Evolutionary conservation across 2,888 invertebrate species (phyloP), one percentile per base, ranked within the genome.

Genomic region (Oscheius myriophilus): DNA sequence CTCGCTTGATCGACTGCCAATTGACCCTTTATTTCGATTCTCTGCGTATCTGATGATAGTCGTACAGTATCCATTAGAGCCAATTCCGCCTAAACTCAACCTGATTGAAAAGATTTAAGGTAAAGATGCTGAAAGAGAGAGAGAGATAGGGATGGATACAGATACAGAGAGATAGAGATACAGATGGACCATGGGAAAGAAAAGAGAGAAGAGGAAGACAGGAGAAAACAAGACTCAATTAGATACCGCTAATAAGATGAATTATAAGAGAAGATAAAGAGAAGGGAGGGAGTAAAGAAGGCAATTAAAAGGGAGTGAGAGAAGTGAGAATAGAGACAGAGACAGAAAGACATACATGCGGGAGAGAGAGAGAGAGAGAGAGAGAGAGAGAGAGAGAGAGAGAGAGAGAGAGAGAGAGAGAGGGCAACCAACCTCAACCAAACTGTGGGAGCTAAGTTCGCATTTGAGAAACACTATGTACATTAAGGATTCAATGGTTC

Each of bases 81-180:
- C 21, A 66, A 14, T 18, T 66, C 33, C 16, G 66, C 66, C 66
- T 66, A 25, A 66, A 59, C n/a, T 53, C 41, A 14, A 23, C 2
- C n/a, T 62, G n/a, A n/a, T n/a, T n/a, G n/a, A n/a, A n/a, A n/a
- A n/a, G n/a, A n/a, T n/a, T n/a, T n/a, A n/a, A n/a, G n/a, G n/a
- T n/a, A n/a, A n/a, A n/a, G n/a, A n/a, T n/a, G n/a, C n/a, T n/a
- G n/a, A n/a, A n/a, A n/a, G n/a, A n/a, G n/a, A n/a, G n/a, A n/a
- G n/a, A n/a, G n/a, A n/a, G n/a, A n/a, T n/a, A n/a, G n/a, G n/a
- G n/a, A n/a, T n/a, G n/a, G n/a, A n/a, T n/a, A n/a, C n/a, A n/a
- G n/a, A n/a, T n/a, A n/a, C n/a, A n/a, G n/a, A n/a, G n/a, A n/a
- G n/a, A 51, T 52, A 7, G 18, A 6, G 33, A 11, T 16, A 9